phyloP scores from a whole-genome alignment of 2,888 invertebrate species.

The Lacanobia oleracea region DNA sequence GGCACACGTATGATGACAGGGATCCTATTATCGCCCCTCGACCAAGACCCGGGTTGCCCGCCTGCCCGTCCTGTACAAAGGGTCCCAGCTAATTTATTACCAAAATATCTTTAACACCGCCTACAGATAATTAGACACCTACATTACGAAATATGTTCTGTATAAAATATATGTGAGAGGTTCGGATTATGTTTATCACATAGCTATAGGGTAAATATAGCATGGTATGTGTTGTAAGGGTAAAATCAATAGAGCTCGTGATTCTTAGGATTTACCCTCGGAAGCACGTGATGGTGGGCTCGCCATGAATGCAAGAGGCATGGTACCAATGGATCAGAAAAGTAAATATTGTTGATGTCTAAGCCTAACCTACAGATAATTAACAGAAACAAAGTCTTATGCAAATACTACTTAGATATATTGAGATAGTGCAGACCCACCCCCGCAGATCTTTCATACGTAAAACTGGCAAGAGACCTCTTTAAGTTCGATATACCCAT shows the following conservation, averaged over 20 bases:
- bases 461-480: neutral
- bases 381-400: too few species aligned
- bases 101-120: conserved; percentile 76
- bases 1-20: conserved; percentile 78
- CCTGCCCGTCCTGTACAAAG: conserved; percentile 76
- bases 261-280: conserved; percentile 13
- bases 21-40: conserved; percentile 79
- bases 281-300: neutral
- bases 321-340: neutral
- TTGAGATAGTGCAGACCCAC: too few species aligned
- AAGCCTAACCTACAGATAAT: too few species aligned
- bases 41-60: conserved; percentile 78
- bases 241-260: conserved; percentile 42
- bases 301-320: neutral
- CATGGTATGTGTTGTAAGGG: conserved; percentile 5
- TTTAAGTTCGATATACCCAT: neutral
- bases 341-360: too few species aligned
- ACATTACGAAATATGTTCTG: conserved; percentile 62
- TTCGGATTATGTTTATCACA: conserved; percentile 42
- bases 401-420: too few species aligned
- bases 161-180: conserved; percentile 50
- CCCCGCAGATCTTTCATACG: too few species aligned
- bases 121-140: conserved; percentile 75
- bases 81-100: conserved; percentile 79
- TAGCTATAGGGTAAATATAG: conserved; percentile 7